A percentile compares a stretch with the other conserved stretches of the same genome.
Evolutionary conservation across 1,140 invertebrate species (phyloP).

Genomic region (Piezodorus guildinii): DNA sequence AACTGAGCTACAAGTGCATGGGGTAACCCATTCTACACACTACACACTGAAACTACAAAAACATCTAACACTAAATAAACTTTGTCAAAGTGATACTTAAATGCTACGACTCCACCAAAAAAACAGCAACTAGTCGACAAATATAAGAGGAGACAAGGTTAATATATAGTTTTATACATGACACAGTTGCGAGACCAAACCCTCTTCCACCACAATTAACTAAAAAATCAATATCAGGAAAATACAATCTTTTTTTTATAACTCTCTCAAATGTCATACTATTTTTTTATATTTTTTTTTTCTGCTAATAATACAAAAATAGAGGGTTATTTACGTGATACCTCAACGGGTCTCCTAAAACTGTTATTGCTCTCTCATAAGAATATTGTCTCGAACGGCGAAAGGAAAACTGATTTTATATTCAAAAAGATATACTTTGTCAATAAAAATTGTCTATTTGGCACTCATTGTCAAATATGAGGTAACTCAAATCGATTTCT

Average conservation of each 20-base stretch:
- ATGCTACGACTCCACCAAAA: constrained; percentile 31
- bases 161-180: constrained; percentile 23
- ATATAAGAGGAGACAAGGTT: constrained; percentile 33
- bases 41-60: constrained; percentile 37
- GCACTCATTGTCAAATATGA: constrained; percentile 2
- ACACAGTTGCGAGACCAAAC: constrained; percentile 14
- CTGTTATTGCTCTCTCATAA: constrained; percentile 32
- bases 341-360: constrained; percentile 34
- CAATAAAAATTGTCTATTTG: constrained; percentile 4
- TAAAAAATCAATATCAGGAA: constrained; percentile 14
- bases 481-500: constrained; percentile 11
- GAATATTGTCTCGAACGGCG: constrained; percentile 30
- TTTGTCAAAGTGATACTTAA: constrained; percentile 32
- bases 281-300: constrained; percentile 28
- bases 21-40: constrained; percentile 32
- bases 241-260: constrained; percentile 25
- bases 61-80: constrained; percentile 35
- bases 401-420: constrained; percentile 23
- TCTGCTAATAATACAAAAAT: constrained; percentile 36
- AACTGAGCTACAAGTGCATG: constrained; percentile 36
- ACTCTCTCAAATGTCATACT: constrained; percentile 24
- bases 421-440: background rate
- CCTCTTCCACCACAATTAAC: constrained; percentile 17
- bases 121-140: constrained; percentile 33
- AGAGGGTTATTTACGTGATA: constrained; percentile 35